These are phyloP conservation scores for Lonchura striata DNA, from an alignment of 2,113 vertebrate species.

Conservation along the genomic window DNA sequence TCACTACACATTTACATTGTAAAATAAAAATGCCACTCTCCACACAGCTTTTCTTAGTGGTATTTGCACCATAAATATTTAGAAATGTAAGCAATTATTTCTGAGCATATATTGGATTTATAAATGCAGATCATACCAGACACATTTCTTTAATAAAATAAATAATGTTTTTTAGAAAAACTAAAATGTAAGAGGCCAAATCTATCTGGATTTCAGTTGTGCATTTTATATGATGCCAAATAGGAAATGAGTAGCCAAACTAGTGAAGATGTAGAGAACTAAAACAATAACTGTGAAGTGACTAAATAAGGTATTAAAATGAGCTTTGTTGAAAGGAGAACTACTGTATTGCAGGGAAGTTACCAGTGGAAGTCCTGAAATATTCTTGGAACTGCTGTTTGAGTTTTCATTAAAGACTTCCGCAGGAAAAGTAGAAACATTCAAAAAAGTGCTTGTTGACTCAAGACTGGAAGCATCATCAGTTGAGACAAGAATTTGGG, in stretches of 20 bases:
- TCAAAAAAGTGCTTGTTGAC: neutral
- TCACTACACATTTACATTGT: neutral
- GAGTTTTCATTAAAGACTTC: neutral
- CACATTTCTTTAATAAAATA: neutral
- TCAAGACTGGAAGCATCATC: neutral
- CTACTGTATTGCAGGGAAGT: neutral
- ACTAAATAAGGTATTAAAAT: conserved; percentile 37
- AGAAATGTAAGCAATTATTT: neutral
- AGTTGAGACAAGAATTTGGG: neutral
- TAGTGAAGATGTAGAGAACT: neutral
- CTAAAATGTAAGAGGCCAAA: neutral
- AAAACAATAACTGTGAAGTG: neutral
- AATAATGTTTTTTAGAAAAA: neutral
- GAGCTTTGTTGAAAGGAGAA: neutral
- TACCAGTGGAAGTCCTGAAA: neutral
- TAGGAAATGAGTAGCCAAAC: conserved; percentile 11
- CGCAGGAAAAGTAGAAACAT: neutral
- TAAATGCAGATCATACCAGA: neutral
- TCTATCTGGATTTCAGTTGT: neutral
- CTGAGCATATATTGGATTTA: neutral
- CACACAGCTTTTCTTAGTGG: neutral
- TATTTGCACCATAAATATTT: neutral
- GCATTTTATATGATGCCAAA: neutral
- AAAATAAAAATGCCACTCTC: neutral
- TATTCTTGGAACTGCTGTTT: neutral